Percentiles rank a stretch among this genome's conserved stretches.
These are phyloP conservation scores for Rhagologus leucostigma DNA, from an alignment of 2,113 vertebrate species.

Conservation along the genomic window DNA sequence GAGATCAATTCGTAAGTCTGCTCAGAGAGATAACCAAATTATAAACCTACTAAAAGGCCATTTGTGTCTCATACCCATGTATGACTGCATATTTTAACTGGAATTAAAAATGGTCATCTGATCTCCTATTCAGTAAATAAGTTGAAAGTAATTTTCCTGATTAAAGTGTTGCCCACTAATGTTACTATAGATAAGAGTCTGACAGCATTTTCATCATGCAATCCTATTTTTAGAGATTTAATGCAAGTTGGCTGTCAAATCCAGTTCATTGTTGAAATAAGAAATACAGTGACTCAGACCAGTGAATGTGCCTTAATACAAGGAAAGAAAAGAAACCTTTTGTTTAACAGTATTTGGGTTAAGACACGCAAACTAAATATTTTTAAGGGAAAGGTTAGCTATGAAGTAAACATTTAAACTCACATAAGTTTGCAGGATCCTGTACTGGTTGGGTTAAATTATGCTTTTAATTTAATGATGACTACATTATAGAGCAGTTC, in stretches of 20 bases:
- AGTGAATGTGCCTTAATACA: not conserved
- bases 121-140: conserved; percentile 31
- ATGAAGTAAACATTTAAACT: not conserved
- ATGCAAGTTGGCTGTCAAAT: not conserved
- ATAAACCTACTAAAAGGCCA: conserved; percentile 29
- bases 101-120: conserved; percentile 27
- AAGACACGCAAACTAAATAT: not conserved
- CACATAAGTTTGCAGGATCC: not conserved
- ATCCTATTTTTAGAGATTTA: conserved; percentile 29
- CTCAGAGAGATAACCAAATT: conserved; percentile 20
- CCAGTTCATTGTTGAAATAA: not conserved
- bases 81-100: not conserved
- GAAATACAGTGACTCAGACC: not conserved
- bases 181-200: conserved; percentile 1
- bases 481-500: not conserved
- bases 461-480: not conserved
- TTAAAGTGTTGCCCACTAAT: not conserved
- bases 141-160: not conserved
- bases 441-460: not conserved
- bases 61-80: not conserved
- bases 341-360: not conserved
- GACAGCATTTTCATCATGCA: conserved; percentile 5
- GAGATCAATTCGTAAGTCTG: conserved; percentile 22
- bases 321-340: not conserved
- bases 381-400: not conserved